These are phyloP conservation scores for Apodemus agrarius DNA, from an alignment of 2,797 vertebrate genomes.

Conservation along the genomic window DNA sequence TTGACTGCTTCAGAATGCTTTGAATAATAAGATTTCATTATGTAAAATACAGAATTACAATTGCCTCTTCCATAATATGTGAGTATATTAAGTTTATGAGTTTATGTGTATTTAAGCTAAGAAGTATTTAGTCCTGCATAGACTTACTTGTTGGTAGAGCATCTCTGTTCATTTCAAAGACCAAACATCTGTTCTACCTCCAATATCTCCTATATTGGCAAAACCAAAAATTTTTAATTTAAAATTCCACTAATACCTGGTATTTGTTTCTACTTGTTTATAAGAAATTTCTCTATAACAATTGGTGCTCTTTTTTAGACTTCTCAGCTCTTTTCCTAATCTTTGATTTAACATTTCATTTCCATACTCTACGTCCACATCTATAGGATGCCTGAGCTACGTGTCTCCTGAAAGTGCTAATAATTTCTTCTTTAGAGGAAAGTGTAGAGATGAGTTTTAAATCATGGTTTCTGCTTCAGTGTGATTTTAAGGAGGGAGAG, in stretches of 20 bases:
- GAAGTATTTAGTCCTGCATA: neutral
- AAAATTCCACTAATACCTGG: neutral
- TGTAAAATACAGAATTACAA: slow-evolving; percentile 37
- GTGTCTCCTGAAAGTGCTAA: neutral
- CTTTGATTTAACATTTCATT: neutral
- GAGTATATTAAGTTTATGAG: neutral
- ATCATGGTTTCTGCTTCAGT: neutral
- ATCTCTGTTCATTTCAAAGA: neutral
- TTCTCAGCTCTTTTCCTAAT: neutral
- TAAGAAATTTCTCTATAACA: slow-evolving; percentile 1
- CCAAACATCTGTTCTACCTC: neutral
- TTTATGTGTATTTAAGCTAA: neutral
- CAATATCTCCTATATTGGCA: neutral
- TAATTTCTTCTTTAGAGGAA: neutral
- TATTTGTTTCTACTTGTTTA: neutral
- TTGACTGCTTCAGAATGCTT: slow-evolving; percentile 24
- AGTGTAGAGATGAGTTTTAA: neutral
- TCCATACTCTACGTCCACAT: neutral
- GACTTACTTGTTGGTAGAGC: neutral
- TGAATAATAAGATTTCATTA: neutral
- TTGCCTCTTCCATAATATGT: neutral
- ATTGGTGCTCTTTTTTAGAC: neutral
- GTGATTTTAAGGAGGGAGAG: neutral
- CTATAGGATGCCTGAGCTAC: neutral
- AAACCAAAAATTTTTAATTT: neutral